Base-by-base conservation (phyloP, 2,113 vertebrate species). In the Rana temporaria region DNA sequence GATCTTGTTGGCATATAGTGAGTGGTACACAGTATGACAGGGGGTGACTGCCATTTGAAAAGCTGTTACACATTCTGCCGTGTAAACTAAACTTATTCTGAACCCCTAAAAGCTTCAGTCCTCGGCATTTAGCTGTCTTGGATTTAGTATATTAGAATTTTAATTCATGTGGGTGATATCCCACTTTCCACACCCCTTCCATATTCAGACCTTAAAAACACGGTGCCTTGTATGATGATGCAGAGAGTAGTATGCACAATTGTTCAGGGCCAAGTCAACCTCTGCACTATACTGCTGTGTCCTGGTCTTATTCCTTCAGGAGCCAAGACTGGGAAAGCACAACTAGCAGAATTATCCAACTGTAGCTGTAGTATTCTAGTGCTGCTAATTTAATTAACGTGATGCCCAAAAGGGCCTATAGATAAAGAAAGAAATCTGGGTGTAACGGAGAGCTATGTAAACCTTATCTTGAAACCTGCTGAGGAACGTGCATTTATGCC, bases 151-250 rank as follows among this genome's bases (percentile, higher is more conserved):
- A 53, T 20, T n/a, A 12, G 48, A 57, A 17, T 55, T 57, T 18
- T 24, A 34, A 22, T 19, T 48, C n/a, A 16, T n/a, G 48, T 82
- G 48, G 53, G 14, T 22, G n/a, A 52, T 64, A 52, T 64, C 19
- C 32, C 17, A n/a, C 19, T 80, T 57, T 26, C 34, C 53, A 73
- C 34, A 22, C 34, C 34, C 34, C 52, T 66, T 15, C 24, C 20
- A 30, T 32, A 55, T 15, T 64, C 32, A 55, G 62, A 66, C 56
- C 38, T 38, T 24, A 56, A 11, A 82, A 79, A 69, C 65, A 34
- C 34, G 66, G 79, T 82, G 79, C 69, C 70, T 82, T 65, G 42
- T 82, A 32, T 26, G 20, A 64, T 81, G 32, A 80, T 80, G 53
- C 66, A 70, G 57, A 70, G 57, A 60, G 32, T 63, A 52, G 24